Conservation (phyloP, 2,797 vertebrate species). For the Poecilia picta region DNA sequence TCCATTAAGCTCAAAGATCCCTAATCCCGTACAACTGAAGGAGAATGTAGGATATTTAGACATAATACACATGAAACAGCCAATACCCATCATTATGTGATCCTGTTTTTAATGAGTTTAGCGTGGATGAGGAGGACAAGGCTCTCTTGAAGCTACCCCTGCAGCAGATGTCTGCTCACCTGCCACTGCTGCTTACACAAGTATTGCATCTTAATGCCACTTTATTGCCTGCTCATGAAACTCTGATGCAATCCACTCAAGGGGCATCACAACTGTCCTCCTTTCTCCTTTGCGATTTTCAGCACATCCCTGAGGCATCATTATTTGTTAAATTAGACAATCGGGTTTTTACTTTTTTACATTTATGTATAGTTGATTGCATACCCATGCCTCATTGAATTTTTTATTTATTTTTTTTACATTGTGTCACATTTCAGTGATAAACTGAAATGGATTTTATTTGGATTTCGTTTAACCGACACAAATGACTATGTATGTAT, state of each 20-base stretch:
- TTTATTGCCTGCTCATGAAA: conserved; percentile 58
- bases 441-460: background rate
- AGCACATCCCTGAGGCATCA: conserved; percentile 18
- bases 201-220: conserved; percentile 62
- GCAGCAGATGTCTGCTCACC: conserved; percentile 59
- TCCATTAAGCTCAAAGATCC: conserved; percentile 11
- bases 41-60: conserved; percentile 13
- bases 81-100: conserved; percentile 11
- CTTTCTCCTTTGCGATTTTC: conserved; percentile 60
- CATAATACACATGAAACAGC: conserved; percentile 17
- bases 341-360: conserved; percentile 12
- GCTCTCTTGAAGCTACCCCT: conserved; percentile 23
- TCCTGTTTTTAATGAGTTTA: conserved; percentile 11
- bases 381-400: background rate
- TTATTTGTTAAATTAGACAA: background rate
- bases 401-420: background rate
- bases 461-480: background rate
- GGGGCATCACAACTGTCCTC: conserved; percentile 50
- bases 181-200: conserved; percentile 59
- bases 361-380: conserved; percentile 17
- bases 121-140: background rate
- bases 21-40: conserved; percentile 14
- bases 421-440: background rate
- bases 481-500: background rate
- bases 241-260: conserved; percentile 45